phyloP scores from a whole-genome alignment of 2,113 vertebrate species.

The Sus scrofa region DNA sequence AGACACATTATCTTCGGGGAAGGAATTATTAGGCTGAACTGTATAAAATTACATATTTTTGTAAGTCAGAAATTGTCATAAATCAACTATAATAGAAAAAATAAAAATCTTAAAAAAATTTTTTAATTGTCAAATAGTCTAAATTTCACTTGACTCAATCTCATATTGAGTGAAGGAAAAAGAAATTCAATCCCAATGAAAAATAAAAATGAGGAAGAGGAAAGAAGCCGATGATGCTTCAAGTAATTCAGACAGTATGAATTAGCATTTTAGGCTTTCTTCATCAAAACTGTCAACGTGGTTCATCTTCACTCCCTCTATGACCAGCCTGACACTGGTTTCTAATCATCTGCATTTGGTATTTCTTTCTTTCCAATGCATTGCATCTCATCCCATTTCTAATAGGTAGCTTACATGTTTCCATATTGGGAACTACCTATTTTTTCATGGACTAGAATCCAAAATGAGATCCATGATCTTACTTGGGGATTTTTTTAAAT shows the following conservation, averaged over 20 bases:
- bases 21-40: background rate
- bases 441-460: background rate
- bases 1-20: slow-evolving; percentile 40
- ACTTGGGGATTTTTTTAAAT: background rate
- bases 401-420: background rate
- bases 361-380: background rate
- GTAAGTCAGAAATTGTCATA: slow-evolving; percentile 14
- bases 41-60: background rate
- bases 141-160: slow-evolving; percentile 15
- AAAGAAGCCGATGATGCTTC: slow-evolving; percentile 11
- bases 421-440: background rate
- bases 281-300: background rate
- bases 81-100: no score
- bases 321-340: background rate
- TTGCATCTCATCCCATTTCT: background rate
- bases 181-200: slow-evolving; percentile 4
- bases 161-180: slow-evolving; percentile 36
- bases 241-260: background rate
- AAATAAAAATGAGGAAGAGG: slow-evolving; percentile 20
- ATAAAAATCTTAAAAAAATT: no score
- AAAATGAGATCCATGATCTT: background rate
- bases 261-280: background rate
- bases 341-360: background rate
- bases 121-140: background rate
- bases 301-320: background rate